These are phyloP conservation scores for Hyla sarda DNA, from an alignment of 2,113 vertebrate species.

Conservation along the genomic window DNA sequence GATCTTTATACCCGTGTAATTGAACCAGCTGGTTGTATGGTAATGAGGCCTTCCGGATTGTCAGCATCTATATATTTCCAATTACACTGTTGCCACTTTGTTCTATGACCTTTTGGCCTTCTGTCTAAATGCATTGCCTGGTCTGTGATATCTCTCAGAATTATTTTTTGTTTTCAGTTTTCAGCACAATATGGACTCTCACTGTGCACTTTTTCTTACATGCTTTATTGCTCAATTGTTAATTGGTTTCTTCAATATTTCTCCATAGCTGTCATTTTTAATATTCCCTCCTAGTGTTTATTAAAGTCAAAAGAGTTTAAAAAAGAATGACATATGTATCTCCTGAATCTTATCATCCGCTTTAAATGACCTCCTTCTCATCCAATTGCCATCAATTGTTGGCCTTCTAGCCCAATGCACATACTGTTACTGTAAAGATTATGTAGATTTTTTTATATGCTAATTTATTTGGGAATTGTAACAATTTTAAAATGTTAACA, in stretches of 20 bases:
- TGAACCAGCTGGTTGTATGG: slow-evolving; percentile 61
- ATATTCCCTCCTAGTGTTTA: slow-evolving; percentile 5
- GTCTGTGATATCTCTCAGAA: slow-evolving; percentile 60
- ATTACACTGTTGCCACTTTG: slow-evolving; percentile 63
- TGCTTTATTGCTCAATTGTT: slow-evolving; percentile 57
- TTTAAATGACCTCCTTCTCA: not conserved
- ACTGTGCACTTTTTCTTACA: slow-evolving; percentile 26
- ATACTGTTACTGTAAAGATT: not conserved
- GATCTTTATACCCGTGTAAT: slow-evolving; percentile 57
- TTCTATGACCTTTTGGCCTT: slow-evolving; percentile 63
- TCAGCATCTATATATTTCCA: slow-evolving; percentile 61
- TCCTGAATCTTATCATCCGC: not conserved
- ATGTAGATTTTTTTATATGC: not conserved
- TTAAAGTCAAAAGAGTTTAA: slow-evolving; percentile 34
- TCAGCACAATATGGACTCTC: slow-evolving; percentile 45
- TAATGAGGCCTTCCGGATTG: slow-evolving; percentile 66
- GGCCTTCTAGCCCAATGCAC: not conserved
- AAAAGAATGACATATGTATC: slow-evolving; percentile 16
- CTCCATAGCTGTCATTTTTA: slow-evolving; percentile 58
- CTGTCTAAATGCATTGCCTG: slow-evolving; percentile 65
- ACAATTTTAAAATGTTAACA: not conserved
- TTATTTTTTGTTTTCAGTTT: slow-evolving; percentile 57
- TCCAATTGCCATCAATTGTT: not conserved
- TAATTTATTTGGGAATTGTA: not conserved
- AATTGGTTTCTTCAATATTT: slow-evolving; percentile 32